Evolutionary conservation across 2,113 vertebrate genomes (phyloP), one percentile per base, ranked within the genome.

Genomic region (Hiodon tergisus): DNA sequence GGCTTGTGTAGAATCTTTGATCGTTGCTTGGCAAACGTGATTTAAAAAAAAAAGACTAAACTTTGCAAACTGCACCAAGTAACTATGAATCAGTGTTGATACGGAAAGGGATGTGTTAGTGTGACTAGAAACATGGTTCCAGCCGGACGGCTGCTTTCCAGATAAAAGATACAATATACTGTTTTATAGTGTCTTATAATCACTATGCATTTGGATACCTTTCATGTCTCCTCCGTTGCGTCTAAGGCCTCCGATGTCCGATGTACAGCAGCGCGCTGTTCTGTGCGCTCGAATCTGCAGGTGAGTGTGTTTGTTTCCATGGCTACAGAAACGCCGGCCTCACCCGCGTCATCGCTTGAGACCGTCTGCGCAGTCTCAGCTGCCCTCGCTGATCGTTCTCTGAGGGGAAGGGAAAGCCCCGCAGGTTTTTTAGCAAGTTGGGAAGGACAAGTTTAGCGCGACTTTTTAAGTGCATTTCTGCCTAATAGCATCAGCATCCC

Each of bases 291-390:
- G 55, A 17, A 60, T 60, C 46, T n/a, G 68, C 31, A 51, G 67
- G 58, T 17, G 68, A 70, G 78, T 82, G 80, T 84, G 75, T 59
- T 78, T 66, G 85, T 90, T 86, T 78, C 86, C 85, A 86, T 81
- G 83, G 88, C 81, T 82, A 88, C 89, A 71, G 5, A 86, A 90
- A 89, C 84, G 78, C 85, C 86, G 84, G 84, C 87, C 83, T 88
- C 79, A 78, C 83, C 79, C 75, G 77, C 84, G 81, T 88, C 87
- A 88, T 88, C 83, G 82, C 82, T 87, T 88, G 81, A 85, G 87
- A 88, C 80, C 83, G 86, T 86, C 86, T 87, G 84, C 72, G 72
- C 79, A 85, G 85, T 57, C 72, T 85, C 67, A 63, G 73, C 17
- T 65, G 63, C 54, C 31, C 63, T 74, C 54, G 6, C 46, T 53